These are phyloP conservation scores for Plecotus auritus DNA, from an alignment of 2,113 vertebrate genomes.

Conservation along the genomic window DNA sequence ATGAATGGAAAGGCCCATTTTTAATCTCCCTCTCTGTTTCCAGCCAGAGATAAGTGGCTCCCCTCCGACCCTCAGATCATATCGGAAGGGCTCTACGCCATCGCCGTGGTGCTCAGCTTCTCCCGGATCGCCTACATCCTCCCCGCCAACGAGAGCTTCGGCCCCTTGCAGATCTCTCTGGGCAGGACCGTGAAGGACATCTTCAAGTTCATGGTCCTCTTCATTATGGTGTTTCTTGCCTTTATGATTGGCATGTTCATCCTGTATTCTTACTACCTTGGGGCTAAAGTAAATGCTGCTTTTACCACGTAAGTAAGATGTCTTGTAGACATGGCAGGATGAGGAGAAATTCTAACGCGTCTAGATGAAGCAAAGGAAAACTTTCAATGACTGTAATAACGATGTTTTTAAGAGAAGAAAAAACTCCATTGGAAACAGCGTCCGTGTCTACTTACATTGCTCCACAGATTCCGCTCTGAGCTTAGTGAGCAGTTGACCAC, in stretches of 20 bases:
- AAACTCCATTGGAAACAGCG: neutral
- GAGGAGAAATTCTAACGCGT: neutral
- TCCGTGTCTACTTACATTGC: neutral
- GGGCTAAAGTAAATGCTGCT: slow-evolving; percentile 91
- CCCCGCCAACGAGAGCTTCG: slow-evolving; percentile 94
- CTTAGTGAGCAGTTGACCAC: neutral
- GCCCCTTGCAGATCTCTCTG: slow-evolving; percentile 92
- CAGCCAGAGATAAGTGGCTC: slow-evolving; percentile 93
- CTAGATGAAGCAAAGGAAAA: neutral
- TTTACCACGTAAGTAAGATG: slow-evolving; percentile 90
- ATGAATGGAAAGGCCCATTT: slow-evolving; percentile 42
- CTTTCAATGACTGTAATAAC: neutral
- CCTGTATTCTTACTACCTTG: slow-evolving; percentile 92
- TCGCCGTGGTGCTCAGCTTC: slow-evolving; percentile 92
- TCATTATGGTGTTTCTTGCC: slow-evolving; percentile 94
- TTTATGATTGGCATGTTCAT: slow-evolving; percentile 97
- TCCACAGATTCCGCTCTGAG: neutral
- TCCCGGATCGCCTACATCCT: slow-evolving; percentile 92
- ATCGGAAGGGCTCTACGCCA: slow-evolving; percentile 92
- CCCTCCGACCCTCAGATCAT: slow-evolving; percentile 94
- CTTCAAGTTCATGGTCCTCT: slow-evolving; percentile 96
- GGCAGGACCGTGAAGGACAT: slow-evolving; percentile 94
- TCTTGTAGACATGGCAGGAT: neutral
- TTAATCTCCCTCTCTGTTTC: slow-evolving; percentile 53
- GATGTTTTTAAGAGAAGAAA: neutral